Conservation (phyloP, 2,888 invertebrate species). For the Erebia epiphron region DNA sequence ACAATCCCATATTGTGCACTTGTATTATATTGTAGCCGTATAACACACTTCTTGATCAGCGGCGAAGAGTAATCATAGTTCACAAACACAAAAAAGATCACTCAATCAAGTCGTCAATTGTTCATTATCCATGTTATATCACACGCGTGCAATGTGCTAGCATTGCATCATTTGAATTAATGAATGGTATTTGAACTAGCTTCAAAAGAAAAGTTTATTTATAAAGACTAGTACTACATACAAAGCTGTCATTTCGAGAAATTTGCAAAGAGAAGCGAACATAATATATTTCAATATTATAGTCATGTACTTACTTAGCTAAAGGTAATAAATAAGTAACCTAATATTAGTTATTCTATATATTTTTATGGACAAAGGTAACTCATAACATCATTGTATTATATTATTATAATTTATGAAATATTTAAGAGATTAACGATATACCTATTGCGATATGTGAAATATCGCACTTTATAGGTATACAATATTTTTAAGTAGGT, state of each 20-base stretch:
- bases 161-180: conserved; percentile 32
- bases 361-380: background rate
- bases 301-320: no score
- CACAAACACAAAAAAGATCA: conserved; percentile 34
- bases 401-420: background rate
- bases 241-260: no score
- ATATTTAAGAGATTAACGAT: background rate
- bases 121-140: conserved; percentile 42
- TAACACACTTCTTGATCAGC: background rate
- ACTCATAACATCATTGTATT: background rate
- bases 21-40: no score
- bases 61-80: conserved; percentile 28
- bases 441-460: background rate
- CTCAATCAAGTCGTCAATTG: conserved; percentile 30
- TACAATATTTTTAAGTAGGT: background rate
- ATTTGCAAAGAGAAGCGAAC: no score
- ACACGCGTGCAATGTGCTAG: conserved; percentile 36
- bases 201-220: background rate
- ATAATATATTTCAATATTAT: no score
- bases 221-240: no score
- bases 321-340: no score
- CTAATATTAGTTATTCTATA: no score
- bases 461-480: conserved; percentile 1
- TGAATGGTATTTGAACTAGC: conserved; percentile 1
- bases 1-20: background rate